Percentiles rank a stretch among this genome's conserved stretches.
Conservation (phyloP, 2,113 vertebrate genomes). For the Cheirogaleus medius region DNA sequence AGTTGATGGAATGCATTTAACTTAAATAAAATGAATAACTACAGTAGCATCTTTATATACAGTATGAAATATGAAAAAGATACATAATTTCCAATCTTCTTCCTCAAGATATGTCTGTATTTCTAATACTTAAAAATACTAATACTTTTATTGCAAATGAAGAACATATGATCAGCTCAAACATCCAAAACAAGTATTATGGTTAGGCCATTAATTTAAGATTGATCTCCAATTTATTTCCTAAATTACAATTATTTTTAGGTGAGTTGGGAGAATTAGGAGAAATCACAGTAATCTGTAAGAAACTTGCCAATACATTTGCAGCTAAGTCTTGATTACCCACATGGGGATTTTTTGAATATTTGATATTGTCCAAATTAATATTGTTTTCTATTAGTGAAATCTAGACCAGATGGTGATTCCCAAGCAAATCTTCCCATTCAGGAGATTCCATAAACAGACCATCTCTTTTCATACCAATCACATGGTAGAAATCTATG, state of each 20-base stretch:
- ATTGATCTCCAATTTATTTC: not conserved
- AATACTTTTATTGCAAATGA: conserved; percentile 10
- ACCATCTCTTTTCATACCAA: not conserved
- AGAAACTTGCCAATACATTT: not conserved
- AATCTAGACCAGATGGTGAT: conserved; percentile 17
- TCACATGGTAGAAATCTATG: not conserved
- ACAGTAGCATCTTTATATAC: not conserved
- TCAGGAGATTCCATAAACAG: not conserved
- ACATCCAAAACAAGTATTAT: not conserved
- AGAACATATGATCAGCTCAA: not conserved
- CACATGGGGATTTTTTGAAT: not conserved
- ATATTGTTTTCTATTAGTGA: not conserved
- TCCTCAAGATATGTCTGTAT: not conserved
- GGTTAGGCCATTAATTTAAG: not conserved
- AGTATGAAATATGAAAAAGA: not conserved
- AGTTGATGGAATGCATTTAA: not conserved
- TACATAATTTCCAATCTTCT: not conserved
- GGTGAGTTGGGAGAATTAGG: not conserved
- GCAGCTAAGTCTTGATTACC: not conserved
- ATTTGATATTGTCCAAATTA: not conserved
- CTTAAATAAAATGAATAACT: conserved; percentile 33
- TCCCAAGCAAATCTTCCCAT: not conserved
- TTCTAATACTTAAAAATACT: not conserved
- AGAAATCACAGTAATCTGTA: not conserved
- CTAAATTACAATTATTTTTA: conserved; percentile 24